These are phyloP conservation scores for Discoglossus pictus DNA, from an alignment of 2,797 vertebrate genomes.

Conservation along the genomic window DNA sequence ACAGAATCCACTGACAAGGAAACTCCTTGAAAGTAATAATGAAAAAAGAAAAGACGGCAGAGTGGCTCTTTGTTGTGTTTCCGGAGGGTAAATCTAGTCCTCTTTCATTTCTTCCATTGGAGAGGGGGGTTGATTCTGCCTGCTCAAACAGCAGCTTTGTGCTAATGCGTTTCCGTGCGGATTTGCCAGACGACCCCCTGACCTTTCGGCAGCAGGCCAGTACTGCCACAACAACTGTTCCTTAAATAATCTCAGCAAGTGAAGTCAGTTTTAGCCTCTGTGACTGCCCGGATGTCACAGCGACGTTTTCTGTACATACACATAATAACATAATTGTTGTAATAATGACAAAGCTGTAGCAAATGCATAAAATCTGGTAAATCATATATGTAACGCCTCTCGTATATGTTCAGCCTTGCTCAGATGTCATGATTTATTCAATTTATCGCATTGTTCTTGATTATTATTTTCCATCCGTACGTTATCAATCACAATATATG, in stretches of 20 bases:
- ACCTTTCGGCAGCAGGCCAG: constrained; percentile 54
- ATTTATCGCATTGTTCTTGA: no score
- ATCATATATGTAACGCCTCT: no score
- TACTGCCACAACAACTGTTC: constrained; percentile 53
- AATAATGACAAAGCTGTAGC: background rate
- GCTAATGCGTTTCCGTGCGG: constrained; percentile 60
- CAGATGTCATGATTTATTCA: no score
- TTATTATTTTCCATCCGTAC: no score
- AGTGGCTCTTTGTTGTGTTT: constrained; percentile 51
- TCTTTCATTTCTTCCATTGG: constrained; percentile 38
- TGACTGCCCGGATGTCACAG: constrained; percentile 50
- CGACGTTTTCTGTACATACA: constrained; percentile 32
- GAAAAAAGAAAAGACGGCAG: constrained; percentile 53
- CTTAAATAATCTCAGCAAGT: constrained; percentile 51
- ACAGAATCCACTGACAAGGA: constrained; percentile 53
- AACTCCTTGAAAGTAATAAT: constrained; percentile 46
- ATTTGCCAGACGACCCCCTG: constrained; percentile 63
- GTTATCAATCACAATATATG: no score
- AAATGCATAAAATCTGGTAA: background rate
- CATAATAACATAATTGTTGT: constrained; percentile 7
- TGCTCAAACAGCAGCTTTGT: constrained; percentile 58
- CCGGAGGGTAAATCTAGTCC: constrained; percentile 48
- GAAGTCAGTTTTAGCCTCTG: constrained; percentile 51
- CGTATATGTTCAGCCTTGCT: no score
- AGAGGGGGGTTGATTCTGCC: constrained; percentile 40